Percentiles rank a stretch among this genome's conserved stretches.
Conservation (phyloP, 2,797 vertebrate genomes). For the Acomys russatus region DNA sequence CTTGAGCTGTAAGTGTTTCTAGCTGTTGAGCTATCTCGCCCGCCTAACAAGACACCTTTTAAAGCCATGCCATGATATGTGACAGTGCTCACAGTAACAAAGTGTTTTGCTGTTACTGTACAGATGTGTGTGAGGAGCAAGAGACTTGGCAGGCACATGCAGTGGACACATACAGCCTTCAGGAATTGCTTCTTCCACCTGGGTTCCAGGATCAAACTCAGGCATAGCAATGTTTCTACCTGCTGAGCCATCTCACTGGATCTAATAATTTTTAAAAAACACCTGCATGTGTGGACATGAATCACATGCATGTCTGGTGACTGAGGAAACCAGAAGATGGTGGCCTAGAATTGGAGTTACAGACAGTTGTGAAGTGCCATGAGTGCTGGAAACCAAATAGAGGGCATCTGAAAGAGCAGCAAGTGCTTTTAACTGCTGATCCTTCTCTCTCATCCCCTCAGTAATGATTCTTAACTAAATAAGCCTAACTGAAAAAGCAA, state of each 20-base stretch:
- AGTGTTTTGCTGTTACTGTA: not conserved
- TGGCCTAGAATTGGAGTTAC: not conserved
- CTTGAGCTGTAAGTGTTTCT: not conserved
- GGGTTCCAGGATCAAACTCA: not conserved
- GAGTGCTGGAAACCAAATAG: not conserved
- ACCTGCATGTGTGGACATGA: not conserved
- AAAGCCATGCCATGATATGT: slow-evolving; percentile 16
- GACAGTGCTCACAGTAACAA: not conserved
- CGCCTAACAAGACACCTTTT: not conserved
- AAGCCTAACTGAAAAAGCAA: not conserved
- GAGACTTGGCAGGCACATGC: no score
- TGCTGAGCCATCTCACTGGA: not conserved
- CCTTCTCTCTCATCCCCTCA: not conserved
- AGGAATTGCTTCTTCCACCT: not conserved
- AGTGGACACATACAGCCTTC: not conserved
- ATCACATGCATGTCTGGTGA: not conserved
- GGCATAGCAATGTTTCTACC: not conserved
- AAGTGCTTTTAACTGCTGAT: not conserved
- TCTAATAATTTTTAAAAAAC: not conserved
- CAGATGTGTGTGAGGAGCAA: not conserved
- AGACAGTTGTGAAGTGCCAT: not conserved
- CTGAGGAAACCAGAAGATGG: not conserved
- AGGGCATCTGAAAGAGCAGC: not conserved
- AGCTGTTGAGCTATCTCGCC: not conserved
- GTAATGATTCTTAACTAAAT: slow-evolving; percentile 58